Percentiles rank a stretch among this genome's conserved stretches.
phyloP scores from a whole-genome alignment of 2,113 vertebrate genomes.

The Crotalus horridus region DNA sequence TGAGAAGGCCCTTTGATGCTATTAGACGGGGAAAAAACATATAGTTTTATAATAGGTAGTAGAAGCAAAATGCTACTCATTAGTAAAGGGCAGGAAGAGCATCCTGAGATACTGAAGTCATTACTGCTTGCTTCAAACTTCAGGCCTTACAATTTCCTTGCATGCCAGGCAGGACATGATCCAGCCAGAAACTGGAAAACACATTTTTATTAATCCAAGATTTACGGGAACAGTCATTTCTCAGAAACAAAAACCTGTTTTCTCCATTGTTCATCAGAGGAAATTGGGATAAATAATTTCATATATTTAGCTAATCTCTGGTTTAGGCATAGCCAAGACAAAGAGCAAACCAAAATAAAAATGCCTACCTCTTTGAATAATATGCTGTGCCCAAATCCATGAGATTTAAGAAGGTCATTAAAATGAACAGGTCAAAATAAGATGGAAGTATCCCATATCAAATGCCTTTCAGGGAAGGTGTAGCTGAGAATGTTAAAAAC shows the following conservation, averaged over 20 bases:
- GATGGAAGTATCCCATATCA: slow-evolving; percentile 26
- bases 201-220: neutral
- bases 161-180: slow-evolving; percentile 8
- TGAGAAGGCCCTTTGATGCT: neutral
- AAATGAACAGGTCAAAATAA: slow-evolving; percentile 26
- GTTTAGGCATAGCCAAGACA: slow-evolving; percentile 21
- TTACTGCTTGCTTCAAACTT: neutral
- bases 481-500: slow-evolving; percentile 27
- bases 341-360: slow-evolving; percentile 18
- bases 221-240: neutral
- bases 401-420: slow-evolving; percentile 22
- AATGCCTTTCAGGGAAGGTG: slow-evolving; percentile 22
- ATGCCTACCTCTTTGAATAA: slow-evolving; percentile 21
- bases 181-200: neutral
- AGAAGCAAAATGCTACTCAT: neutral
- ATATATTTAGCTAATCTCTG: slow-evolving; percentile 26
- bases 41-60: neutral
- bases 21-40: neutral
- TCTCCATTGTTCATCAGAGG: neutral
- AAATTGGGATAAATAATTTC: slow-evolving; percentile 11
- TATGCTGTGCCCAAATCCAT: slow-evolving; percentile 25
- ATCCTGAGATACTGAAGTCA: neutral
- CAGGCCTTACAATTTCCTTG: neutral
- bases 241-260: slow-evolving; percentile 5
- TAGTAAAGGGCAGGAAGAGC: neutral